Base-by-base conservation (phyloP, 2,797 vertebrate species). In the Gymnoscopelus braueri region DNA sequence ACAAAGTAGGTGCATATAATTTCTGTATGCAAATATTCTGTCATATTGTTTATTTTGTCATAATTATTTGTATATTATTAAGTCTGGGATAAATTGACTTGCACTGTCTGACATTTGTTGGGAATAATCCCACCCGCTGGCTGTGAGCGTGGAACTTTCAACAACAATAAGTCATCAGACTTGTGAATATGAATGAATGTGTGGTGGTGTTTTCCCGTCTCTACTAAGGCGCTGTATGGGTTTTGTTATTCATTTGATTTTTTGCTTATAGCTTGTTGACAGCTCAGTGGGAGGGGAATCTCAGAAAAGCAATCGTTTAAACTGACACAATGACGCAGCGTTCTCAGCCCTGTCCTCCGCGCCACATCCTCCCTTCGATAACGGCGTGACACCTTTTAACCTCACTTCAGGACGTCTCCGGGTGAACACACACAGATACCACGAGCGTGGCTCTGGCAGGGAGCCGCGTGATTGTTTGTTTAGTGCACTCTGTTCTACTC, bases 401-500 rank as follows among this genome's bases (percentile, higher is more conserved):
- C 39, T 44, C 39, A 44, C 9, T 8, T 44, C 39, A 39, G 39
- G 39, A 44, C 39, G 39, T 44, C 39, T 44, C 9, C 39, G 39
- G 39, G 6, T 44, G 39, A 44, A 44, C 39, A 44, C 8, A 44
- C 39, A 44, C 39, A 44, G 8, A 44, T 44, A 44, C 9, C 39
- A 44, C 39, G 39, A 2, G 39, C 10, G 39, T 9, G 39, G 39
- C 39, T 44, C 39, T 44, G 39, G 73, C 64, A 0, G 7, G 32
- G 67, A 65, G 53, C 9, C 72, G 32, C 65, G n/a, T 56, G 60
- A 67, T 52, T 69, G 39, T 60, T 71, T 3, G 52, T 69, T 75
- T 72, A 44, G 70, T 73, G 71, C 75, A 77, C 51, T 77, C 60
- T 44, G 39, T 44, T 44, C 39, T 44, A 44, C 39, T 39, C 35